A percentile compares a stretch with the other conserved stretches of the same genome.
Conservation (phyloP, 2,113 vertebrate species). For the Damaliscus lunatus region DNA sequence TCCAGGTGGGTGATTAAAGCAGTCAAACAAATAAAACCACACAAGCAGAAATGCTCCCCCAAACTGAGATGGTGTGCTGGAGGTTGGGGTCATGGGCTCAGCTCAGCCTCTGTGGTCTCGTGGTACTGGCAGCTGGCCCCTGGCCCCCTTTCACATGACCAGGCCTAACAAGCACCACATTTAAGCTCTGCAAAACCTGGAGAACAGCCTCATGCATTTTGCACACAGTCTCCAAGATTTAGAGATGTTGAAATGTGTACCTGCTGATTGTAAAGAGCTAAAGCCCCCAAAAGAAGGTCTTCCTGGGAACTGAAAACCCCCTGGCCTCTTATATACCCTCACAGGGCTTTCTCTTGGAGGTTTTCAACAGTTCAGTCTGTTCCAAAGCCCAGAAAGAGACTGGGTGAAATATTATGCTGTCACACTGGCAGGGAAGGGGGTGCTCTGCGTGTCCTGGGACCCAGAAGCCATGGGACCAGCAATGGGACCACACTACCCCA, state of each 20-base stretch:
- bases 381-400: not conserved
- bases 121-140: not conserved
- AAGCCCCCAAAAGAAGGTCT: not conserved
- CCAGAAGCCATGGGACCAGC: no score
- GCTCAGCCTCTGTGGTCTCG: not conserved
- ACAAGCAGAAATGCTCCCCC: not conserved
- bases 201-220: not conserved
- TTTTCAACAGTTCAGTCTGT: no score
- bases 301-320: not conserved
- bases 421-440: not conserved
- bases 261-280: not conserved
- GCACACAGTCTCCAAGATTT: not conserved
- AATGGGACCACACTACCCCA: not conserved
- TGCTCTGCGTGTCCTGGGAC: fast-evolving
- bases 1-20: not conserved
- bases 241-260: not conserved
- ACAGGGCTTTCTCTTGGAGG: not conserved
- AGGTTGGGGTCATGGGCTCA: not conserved
- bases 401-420: no score
- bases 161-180: not conserved
- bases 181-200: not conserved
- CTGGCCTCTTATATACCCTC: not conserved
- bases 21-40: no score
- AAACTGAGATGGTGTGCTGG: not conserved
- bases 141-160: no score